phyloP scores from a whole-genome alignment of 2,113 vertebrate genomes.

The Syrrhaptes paradoxus region DNA sequence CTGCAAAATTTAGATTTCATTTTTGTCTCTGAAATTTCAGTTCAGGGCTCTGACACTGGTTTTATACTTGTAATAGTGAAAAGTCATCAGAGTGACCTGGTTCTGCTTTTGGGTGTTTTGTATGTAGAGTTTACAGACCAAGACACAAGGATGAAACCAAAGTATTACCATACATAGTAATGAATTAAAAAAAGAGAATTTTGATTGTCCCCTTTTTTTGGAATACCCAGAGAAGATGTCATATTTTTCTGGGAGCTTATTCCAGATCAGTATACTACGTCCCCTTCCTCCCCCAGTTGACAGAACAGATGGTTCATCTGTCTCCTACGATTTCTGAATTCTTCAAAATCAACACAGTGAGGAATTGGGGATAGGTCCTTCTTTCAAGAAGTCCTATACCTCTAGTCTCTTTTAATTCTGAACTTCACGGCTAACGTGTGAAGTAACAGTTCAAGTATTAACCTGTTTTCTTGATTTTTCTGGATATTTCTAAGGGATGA shows the following conservation, averaged over 20 bases:
- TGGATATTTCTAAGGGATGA: neutral
- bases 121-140: neutral
- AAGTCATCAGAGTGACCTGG: neutral
- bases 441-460: neutral
- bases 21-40: neutral
- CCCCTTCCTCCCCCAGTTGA: neutral
- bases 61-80: neutral
- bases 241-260: neutral
- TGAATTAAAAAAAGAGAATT: constrained; percentile 6
- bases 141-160: neutral
- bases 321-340: constrained; percentile 4
- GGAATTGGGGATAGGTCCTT: neutral
- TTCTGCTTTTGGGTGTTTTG: neutral
- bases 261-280: neutral
- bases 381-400: neutral
- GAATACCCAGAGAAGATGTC: neutral
- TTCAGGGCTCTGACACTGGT: neutral
- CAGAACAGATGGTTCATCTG: constrained; percentile 35
- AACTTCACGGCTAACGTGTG: neutral
- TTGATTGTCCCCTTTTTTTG: neutral
- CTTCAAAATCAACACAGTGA: neutral
- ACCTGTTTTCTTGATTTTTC: neutral
- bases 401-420: neutral
- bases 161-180: neutral
- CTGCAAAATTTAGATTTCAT: neutral